These are phyloP conservation scores for Tetragonisca angustula DNA, from an alignment of 2,888 invertebrate species.

Conservation along the genomic window DNA sequence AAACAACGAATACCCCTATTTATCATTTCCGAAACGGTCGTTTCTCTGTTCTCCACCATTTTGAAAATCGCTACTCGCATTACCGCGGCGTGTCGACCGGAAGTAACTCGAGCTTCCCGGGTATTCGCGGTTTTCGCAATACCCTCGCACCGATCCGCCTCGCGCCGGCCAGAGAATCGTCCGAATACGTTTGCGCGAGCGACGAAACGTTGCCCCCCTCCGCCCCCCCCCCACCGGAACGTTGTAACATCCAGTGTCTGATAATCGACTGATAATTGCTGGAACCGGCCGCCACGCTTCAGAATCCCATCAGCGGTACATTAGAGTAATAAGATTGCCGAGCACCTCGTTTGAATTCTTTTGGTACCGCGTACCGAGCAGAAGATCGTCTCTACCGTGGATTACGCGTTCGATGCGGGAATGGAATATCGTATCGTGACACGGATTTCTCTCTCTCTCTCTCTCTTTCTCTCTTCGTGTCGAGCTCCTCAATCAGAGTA, in stretches of 20 bases:
- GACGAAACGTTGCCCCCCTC: not conserved
- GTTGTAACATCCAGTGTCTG: slow-evolving; percentile 48
- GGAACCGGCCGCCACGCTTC: slow-evolving; percentile 46
- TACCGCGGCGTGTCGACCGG: slow-evolving; percentile 61
- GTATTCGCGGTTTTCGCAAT: slow-evolving; percentile 62
- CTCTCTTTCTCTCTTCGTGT: no score
- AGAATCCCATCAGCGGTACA: slow-evolving; percentile 57
- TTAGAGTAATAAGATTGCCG: slow-evolving; percentile 56
- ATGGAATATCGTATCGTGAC: not conserved
- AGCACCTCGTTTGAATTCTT: slow-evolving; percentile 38
- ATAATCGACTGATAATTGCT: slow-evolving; percentile 67
- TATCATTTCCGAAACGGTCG: slow-evolving; percentile 61
- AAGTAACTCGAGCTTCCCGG: slow-evolving; percentile 68
- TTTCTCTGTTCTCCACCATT: slow-evolving; percentile 59
- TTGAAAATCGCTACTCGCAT: slow-evolving; percentile 69
- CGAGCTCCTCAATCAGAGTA: no score
- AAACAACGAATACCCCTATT: slow-evolving; percentile 56
- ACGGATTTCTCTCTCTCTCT: not conserved
- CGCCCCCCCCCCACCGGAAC: no score
- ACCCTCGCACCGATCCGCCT: slow-evolving; percentile 51
- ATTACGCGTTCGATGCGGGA: not conserved
- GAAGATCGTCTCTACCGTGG: not conserved
- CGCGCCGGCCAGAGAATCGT: slow-evolving; percentile 17
- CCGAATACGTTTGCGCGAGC: slow-evolving; percentile 56
- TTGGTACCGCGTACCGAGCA: not conserved